phyloP scores from a whole-genome alignment of 64 coral and sea anemone species.

The Acropora yongei region DNA sequence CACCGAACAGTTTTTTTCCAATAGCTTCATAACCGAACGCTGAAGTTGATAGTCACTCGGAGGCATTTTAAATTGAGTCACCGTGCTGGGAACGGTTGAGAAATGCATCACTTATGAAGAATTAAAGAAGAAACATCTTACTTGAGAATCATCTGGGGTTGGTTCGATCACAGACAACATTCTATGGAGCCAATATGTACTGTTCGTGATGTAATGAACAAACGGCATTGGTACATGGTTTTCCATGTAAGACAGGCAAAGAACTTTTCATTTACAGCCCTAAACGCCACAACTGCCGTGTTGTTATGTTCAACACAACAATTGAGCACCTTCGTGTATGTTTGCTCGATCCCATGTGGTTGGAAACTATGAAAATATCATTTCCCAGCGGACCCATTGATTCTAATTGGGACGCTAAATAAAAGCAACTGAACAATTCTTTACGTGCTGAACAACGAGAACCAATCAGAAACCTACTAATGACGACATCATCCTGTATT shows the following conservation, averaged over 20 bases:
- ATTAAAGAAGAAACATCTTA: neutral
- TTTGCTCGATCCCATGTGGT: slow-evolving; percentile 24
- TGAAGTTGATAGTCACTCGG: too few relatives aligned
- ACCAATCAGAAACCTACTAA: neutral
- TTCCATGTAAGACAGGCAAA: neutral
- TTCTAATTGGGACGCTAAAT: neutral
- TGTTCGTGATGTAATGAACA: neutral
- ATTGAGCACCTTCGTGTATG: neutral
- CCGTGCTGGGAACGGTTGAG: neutral
- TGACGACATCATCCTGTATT: neutral
- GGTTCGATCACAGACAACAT: neutral
- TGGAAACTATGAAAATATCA: slow-evolving; percentile 28
- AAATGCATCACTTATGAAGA: neutral
- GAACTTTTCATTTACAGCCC: neutral
- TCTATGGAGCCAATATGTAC: neutral
- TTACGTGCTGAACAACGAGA: neutral
- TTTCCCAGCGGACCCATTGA: neutral
- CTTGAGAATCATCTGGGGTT: neutral
- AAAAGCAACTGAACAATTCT: neutral
- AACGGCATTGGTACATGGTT: neutral
- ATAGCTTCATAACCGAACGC: too few relatives aligned
- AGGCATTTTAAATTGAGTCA: neutral
- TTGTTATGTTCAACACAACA: neutral
- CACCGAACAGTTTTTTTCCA: too few relatives aligned
- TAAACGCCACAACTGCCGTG: neutral